Conservation (phyloP, 2,113 vertebrate genomes). For the Cryptomyrus ogoouensis region DNA sequence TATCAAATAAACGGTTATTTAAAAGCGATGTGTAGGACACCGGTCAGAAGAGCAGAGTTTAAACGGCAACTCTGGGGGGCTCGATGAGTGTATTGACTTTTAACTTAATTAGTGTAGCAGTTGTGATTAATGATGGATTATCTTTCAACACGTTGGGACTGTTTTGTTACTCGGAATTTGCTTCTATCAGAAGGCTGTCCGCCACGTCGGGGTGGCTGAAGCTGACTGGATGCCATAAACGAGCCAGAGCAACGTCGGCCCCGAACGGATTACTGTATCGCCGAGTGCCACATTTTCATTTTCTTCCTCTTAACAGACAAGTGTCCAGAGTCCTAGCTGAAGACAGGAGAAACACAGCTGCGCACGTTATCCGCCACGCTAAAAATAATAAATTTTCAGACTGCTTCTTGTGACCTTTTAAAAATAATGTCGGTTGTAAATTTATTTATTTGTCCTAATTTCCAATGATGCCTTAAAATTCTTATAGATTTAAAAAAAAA, state of each 20-base stretch:
- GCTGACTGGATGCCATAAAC: background rate
- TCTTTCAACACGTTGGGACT: background rate
- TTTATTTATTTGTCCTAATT: background rate
- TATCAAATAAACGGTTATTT: background rate
- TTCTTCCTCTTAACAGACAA: background rate
- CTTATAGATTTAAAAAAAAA: background rate
- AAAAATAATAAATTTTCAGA: background rate
- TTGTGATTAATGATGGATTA: background rate
- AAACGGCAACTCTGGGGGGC: background rate
- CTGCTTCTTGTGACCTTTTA: background rate
- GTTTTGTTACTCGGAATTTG: background rate
- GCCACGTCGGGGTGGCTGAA: background rate
- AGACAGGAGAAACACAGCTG: background rate
- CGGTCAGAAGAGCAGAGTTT: background rate
- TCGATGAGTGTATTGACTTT: background rate
- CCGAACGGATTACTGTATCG: background rate
- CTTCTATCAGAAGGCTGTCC: background rate
- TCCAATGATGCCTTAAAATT: background rate
- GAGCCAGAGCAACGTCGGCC: background rate
- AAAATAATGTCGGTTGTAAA: background rate
- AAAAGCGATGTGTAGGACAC: background rate
- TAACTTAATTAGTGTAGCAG: background rate
- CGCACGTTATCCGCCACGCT: background rate
- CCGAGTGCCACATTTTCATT: background rate
- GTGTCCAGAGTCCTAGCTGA: background rate